These are phyloP conservation scores for Cheilosia urbana DNA, from an alignment of 2,888 invertebrate species.

Conservation along the genomic window DNA sequence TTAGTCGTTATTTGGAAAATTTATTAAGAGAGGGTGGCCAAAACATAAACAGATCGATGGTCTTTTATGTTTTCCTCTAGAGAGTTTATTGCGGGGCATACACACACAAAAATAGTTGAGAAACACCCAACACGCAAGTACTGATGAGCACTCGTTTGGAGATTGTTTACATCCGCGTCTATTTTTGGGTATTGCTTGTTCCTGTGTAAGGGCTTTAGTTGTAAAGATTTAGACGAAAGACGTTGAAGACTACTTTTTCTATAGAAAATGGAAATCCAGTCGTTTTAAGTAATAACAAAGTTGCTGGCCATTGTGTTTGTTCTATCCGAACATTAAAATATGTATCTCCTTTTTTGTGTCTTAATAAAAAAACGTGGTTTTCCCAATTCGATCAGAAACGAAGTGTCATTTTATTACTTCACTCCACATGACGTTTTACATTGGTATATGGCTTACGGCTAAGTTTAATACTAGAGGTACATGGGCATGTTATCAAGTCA, in stretches of 20 bases:
- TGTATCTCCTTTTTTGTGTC: no score
- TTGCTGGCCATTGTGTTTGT: no score
- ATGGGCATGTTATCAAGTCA: no score
- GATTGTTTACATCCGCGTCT: constrained; percentile 15
- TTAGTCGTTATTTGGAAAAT: constrained; percentile 9
- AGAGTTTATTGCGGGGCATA: not conserved
- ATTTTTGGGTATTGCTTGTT: constrained; percentile 6
- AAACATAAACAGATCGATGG: constrained; percentile 44
- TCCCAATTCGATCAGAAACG: no score
- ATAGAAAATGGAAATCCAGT: not conserved
- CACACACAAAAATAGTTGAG: not conserved
- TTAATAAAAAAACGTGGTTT: no score
- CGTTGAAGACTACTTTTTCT: not conserved
- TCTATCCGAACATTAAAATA: no score
- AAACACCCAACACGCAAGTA: not conserved
- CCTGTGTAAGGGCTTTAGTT: not conserved
- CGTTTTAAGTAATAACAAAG: no score
- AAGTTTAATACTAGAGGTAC: no score
- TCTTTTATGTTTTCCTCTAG: not conserved
- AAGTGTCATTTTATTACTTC: no score
- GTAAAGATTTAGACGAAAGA: not conserved
- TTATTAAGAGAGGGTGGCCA: constrained; percentile 2
- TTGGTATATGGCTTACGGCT: no score
- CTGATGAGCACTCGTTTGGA: not conserved
- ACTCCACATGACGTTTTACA: no score